Base-by-base conservation (phyloP, 2,888 invertebrate genomes). In the Coleophora deauratella region DNA sequence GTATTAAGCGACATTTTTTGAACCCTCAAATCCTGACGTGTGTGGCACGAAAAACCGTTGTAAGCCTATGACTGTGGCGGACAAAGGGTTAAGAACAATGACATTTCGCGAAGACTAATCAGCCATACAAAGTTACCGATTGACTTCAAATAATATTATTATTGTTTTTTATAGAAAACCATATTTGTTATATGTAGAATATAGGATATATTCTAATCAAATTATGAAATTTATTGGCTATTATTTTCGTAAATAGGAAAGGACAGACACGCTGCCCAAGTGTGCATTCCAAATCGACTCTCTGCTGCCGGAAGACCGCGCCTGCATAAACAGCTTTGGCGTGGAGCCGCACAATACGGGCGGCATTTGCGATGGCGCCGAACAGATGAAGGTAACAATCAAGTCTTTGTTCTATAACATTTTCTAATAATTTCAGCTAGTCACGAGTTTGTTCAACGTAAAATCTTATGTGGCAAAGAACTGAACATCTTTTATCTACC, bases 231-330 rank as follows among this genome's bases (percentile, higher is more conserved):
- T 28, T 6, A 28, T 28, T 28, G 6, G 28, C 10, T 10, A 3
- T 31, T 4, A 9, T 31, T 31, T 31, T 9, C 33, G 11, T 40
- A 34, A 33, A 43, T 58, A 84, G 84, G 84, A 84, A 47, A 73
- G 74, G 1, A 68, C 74, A 2, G 82, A 81, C 32, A 38, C 64
- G 1, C 41, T 71, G 37, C 84, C 84, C 9, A 75, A 69, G 47
- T 84, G 84, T 55, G 84, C 84, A 3, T 79, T 84, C 50, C 76
- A 82, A 62, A 81, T 84, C 27, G 80, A 84, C 47, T 78, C 82
- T 0, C 54, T 84, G 47, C 51, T 79, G 53, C 61, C 75, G 0
- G 79, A 80, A 0, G 84, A 84, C 50, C 77, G 81, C 38, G 84
- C 80, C 9, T 84, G 84, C 48, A 52, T 81, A 46, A 79, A 79